These are phyloP conservation scores for Trisateles emortualis DNA, from an alignment of 2,888 invertebrate genomes.

Conservation along the genomic window DNA sequence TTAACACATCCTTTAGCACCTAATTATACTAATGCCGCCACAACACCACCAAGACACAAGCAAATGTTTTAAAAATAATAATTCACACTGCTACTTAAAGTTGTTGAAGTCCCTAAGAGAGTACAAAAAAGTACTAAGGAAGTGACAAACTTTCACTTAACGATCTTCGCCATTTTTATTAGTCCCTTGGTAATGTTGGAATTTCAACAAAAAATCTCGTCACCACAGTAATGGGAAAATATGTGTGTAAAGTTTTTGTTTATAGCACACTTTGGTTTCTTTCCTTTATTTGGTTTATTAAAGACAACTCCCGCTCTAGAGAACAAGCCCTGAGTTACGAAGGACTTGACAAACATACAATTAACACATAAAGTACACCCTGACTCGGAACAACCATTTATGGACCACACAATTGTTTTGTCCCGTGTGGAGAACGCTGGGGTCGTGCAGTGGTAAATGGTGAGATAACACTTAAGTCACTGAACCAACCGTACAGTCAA, in stretches of 20 bases:
- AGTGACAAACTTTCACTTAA: constrained; percentile 35
- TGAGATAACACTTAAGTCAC: no score
- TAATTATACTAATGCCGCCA: neutral
- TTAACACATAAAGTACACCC: no score
- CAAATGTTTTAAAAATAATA: constrained; percentile 17
- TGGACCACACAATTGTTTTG: no score
- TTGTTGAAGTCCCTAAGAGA: constrained; percentile 17
- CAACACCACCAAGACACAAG: neutral
- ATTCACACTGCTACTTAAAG: constrained; percentile 37
- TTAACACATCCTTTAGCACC: constrained; percentile 1
- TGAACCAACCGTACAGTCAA: no score
- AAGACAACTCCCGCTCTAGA: no score
- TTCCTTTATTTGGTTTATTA: no score
- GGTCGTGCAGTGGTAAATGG: no score
- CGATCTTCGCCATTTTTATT: constrained; percentile 31
- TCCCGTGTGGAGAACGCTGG: no score
- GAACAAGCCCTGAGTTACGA: no score
- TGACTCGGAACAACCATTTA: no score
- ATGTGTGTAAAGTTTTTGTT: constrained; percentile 8
- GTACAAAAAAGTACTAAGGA: constrained; percentile 28
- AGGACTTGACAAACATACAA: no score
- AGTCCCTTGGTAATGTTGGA: constrained; percentile 24
- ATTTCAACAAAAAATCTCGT: constrained; percentile 23
- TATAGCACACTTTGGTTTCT: no score
- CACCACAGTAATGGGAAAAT: neutral